Evolutionary conservation across 37 sponge, comb jelly and placozoan species (phyloP), one percentile per base, ranked within the genome.

Genomic region (Diacarnus erythraeanus): DNA sequence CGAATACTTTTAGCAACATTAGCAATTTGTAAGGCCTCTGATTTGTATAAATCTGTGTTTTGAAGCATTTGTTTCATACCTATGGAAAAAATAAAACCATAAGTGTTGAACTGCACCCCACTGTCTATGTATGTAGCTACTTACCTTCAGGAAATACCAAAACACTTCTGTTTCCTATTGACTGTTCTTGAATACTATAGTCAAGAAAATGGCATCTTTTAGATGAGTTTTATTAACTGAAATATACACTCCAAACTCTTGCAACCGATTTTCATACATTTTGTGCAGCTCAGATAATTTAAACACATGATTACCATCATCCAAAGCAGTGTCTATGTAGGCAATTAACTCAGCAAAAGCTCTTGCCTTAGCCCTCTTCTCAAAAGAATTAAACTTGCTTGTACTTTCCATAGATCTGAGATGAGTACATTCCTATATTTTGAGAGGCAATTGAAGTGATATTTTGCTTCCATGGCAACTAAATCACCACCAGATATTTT

Each of bases 101-200:
- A 60, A 5, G 61, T 17, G n/a, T n/a, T n/a, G n/a, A n/a, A n/a
- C n/a, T n/a, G n/a, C n/a, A n/a, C n/a, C n/a, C n/a, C n/a, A n/a
- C n/a, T n/a, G n/a, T n/a, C n/a, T n/a, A n/a, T n/a, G n/a, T n/a
- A n/a, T n/a, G n/a, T n/a, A n/a, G n/a, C n/a, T n/a, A n/a, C n/a
- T n/a, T n/a, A n/a, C n/a, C n/a, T n/a, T n/a, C n/a, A n/a, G n/a
- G n/a, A n/a, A n/a, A n/a, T n/a, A n/a, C n/a, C n/a, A n/a, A n/a
- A n/a, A n/a, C n/a, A n/a, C n/a, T n/a, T n/a, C n/a, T n/a, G n/a
- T 60, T 60, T 60, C 61, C 61, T n/a, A n/a, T 25, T 60, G 61
- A 60, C 61, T 60, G 61, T 60, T 60, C 61, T 17, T 60, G 61
- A n/a, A 60, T 60, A n/a, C 22, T 25, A 60, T 60, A 25, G 4